A percentile compares a stretch with the other conserved stretches of the same genome.
Evolutionary conservation across 2,888 invertebrate genomes (phyloP).

Genomic region (Barypeithes pellucidus): DNA sequence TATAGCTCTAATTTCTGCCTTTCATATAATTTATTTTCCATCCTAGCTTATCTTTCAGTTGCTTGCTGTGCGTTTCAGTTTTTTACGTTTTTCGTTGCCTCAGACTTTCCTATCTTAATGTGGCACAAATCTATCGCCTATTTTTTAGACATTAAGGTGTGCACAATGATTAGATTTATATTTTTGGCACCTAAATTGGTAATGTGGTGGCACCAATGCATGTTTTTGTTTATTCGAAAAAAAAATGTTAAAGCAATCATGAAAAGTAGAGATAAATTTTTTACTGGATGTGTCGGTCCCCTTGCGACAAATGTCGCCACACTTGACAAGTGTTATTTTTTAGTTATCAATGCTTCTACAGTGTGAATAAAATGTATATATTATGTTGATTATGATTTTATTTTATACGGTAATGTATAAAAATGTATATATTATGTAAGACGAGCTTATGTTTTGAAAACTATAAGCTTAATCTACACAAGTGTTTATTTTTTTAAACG

Average conservation of each 20-base stretch:
- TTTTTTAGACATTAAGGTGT: conserved; percentile 14
- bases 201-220: conserved; percentile 19
- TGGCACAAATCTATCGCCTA: conserved; percentile 20
- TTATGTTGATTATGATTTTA: too few relatives aligned
- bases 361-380: too few relatives aligned
- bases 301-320: too few relatives aligned
- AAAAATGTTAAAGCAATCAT: background rate
- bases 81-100: conserved; percentile 32
- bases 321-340: too few relatives aligned
- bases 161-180: conserved; percentile 8
- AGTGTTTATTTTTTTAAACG: too few relatives aligned
- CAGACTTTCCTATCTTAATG: conserved; percentile 24
- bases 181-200: background rate
- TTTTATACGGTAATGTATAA: too few relatives aligned
- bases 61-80: conserved; percentile 49
- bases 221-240: conserved; percentile 7
- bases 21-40: conserved; percentile 20
- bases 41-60: conserved; percentile 49
- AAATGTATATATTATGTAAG: too few relatives aligned
- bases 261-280: background rate
- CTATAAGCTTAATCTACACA: too few relatives aligned
- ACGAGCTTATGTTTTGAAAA: too few relatives aligned
- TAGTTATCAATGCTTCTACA: too few relatives aligned
- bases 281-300: too few relatives aligned
- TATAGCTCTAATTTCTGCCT: background rate